These are phyloP conservation scores for Cyphomyrmex costatus DNA, from an alignment of 1,140 invertebrate species.

Conservation along the genomic window DNA sequence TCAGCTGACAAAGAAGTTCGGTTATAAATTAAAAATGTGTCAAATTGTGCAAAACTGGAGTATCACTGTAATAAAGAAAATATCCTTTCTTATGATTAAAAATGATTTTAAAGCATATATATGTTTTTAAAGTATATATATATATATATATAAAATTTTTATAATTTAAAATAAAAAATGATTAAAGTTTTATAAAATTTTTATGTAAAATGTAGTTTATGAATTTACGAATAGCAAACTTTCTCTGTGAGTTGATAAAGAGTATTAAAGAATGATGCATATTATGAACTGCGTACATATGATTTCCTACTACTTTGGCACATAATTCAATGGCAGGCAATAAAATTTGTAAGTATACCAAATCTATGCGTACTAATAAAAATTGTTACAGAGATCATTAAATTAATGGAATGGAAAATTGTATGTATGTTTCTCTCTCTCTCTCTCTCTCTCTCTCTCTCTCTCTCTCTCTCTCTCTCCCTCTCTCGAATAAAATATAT, in stretches of 20 bases:
- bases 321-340: background rate
- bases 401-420: slow-evolving; percentile 5
- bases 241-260: background rate
- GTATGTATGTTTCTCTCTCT: no score
- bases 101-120: no score
- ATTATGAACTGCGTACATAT: background rate
- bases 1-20: slow-evolving; percentile 7
- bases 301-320: background rate
- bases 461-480: no score
- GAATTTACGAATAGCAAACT: background rate
- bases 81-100: background rate
- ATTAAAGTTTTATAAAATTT: background rate
- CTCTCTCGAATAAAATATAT: background rate
- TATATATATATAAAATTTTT: no score
- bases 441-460: no score
- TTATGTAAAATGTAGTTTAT: background rate
- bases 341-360: background rate
- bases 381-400: background rate
- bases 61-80: background rate
- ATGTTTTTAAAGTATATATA: no score
- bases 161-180: background rate
- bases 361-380: background rate
- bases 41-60: background rate
- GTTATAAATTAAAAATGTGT: background rate
- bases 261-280: background rate